A percentile compares a stretch with the other conserved stretches of the same genome.
These are phyloP conservation scores for Drosophila prolongata DNA, from an alignment of 2,888 invertebrate genomes.

Conservation along the genomic window DNA sequence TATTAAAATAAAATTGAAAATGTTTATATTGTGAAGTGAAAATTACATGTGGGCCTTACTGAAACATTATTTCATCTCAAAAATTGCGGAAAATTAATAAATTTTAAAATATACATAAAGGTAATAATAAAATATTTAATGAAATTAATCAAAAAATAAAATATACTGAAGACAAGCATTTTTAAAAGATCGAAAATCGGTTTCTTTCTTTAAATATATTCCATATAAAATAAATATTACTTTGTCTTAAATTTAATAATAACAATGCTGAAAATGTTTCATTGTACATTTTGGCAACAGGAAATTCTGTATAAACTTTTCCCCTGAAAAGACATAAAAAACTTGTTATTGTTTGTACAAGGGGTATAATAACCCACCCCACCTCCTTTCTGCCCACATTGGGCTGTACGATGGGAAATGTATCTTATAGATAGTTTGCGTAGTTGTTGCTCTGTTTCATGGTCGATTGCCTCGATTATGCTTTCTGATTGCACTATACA, in stretches of 20 bases:
- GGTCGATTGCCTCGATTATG: conserved; percentile 73
- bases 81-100: too few species aligned
- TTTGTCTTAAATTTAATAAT: too few species aligned
- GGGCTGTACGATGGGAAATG: conserved; percentile 19
- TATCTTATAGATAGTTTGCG: conserved; percentile 42
- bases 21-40: background rate
- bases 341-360: conserved; percentile 37
- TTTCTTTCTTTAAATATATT: too few species aligned
- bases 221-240: too few species aligned
- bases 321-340: conserved; percentile 38
- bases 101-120: background rate
- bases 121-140: background rate
- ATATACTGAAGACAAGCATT: too few species aligned
- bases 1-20: background rate
- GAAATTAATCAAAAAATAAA: too few species aligned
- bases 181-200: too few species aligned
- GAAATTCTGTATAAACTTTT: conserved; percentile 27
- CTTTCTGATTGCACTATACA: conserved; percentile 60
- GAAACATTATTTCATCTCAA: background rate
- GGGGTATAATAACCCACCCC: conserved; percentile 15
- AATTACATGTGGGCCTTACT: too few species aligned
- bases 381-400: background rate
- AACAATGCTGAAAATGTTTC: background rate
- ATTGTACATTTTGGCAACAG: conserved; percentile 36
- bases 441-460: conserved; percentile 50